A percentile compares a stretch with the other conserved stretches of the same genome.
Evolutionary conservation across 2,113 vertebrate genomes (phyloP).

Genomic region (Tychaedon coryphoeus): DNA sequence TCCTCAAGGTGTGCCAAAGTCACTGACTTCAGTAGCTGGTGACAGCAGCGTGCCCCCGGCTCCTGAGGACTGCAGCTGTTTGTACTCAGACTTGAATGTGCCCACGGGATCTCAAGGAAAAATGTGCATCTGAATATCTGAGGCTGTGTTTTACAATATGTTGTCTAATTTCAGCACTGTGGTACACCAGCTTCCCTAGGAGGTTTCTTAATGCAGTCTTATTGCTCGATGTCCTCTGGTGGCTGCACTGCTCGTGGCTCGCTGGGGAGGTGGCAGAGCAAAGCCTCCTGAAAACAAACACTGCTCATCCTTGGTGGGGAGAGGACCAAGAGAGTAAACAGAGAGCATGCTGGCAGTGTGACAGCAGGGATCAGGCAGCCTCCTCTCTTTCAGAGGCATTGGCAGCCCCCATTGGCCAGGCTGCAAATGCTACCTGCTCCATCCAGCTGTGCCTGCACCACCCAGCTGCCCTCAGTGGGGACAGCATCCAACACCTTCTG

Average conservation of each 20-base stretch:
- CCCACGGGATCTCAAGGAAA: background rate
- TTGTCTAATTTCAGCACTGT: conserved; percentile 26
- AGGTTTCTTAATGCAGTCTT: conserved; percentile 8
- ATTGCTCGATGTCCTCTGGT: background rate
- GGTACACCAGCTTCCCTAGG: background rate
- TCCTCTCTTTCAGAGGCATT: background rate
- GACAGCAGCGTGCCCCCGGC: conserved; percentile 17
- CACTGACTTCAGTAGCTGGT: conserved; percentile 5
- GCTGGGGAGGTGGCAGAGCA: background rate
- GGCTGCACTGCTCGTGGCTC: background rate
- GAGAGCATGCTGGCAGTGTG: fast-evolving
- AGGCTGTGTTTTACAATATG: conserved; percentile 39
- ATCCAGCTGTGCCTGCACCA: background rate
- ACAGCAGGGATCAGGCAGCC: background rate
- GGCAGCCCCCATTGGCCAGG: background rate
- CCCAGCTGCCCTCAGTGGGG: fast-evolving
- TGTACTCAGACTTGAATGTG: background rate
- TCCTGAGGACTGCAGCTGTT: conserved; percentile 23
- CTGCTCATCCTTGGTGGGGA: fast-evolving
- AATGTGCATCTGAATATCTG: conserved; percentile 11
- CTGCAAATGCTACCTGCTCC: background rate
- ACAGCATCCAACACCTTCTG: background rate
- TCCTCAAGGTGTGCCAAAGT: background rate
- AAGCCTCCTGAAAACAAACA: background rate
- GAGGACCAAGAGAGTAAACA: background rate